phyloP scores from a whole-genome alignment of 2,888 invertebrate genomes.

The Acronicta aceris region DNA sequence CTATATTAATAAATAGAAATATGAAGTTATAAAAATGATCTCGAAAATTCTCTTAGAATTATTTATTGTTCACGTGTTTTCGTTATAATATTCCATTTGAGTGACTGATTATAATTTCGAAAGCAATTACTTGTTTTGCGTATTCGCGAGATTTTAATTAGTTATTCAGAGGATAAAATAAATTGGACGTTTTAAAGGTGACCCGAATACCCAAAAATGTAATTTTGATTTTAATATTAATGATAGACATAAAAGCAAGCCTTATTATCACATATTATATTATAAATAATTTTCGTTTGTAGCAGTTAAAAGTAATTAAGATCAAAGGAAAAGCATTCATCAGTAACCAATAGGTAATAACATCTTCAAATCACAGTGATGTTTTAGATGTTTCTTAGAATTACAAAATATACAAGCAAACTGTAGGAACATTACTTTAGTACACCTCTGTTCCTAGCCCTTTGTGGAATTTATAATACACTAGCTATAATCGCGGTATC shows the following conservation, averaged over 20 bases:
- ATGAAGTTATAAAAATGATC: not conserved
- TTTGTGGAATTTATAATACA: too few species aligned
- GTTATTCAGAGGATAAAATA: conserved; percentile 4
- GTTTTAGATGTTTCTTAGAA: too few species aligned
- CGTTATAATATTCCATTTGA: conserved; percentile 16
- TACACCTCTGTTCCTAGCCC: too few species aligned
- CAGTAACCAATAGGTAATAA: too few species aligned
- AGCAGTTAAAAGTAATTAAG: too few species aligned
- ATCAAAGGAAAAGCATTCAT: too few species aligned
- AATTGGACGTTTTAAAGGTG: not conserved
- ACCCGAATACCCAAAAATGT: not conserved
- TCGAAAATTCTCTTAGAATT: not conserved
- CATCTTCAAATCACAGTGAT: too few species aligned
- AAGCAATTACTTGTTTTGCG: conserved; percentile 5
- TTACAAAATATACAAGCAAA: too few species aligned
- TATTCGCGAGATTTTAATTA: conserved; percentile 14
- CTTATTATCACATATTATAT: too few species aligned
- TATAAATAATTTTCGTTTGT: too few species aligned
- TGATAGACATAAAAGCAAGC: not conserved
- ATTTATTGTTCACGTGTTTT: conserved; percentile 1
- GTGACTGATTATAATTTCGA: conserved; percentile 10
- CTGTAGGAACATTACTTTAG: too few species aligned
- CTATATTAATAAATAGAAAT: not conserved
- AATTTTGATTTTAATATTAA: conserved; percentile 1
- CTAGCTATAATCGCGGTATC: too few species aligned